Base-by-base conservation (phyloP, 2,113 vertebrate genomes). In the Nipponia nippon region DNA sequence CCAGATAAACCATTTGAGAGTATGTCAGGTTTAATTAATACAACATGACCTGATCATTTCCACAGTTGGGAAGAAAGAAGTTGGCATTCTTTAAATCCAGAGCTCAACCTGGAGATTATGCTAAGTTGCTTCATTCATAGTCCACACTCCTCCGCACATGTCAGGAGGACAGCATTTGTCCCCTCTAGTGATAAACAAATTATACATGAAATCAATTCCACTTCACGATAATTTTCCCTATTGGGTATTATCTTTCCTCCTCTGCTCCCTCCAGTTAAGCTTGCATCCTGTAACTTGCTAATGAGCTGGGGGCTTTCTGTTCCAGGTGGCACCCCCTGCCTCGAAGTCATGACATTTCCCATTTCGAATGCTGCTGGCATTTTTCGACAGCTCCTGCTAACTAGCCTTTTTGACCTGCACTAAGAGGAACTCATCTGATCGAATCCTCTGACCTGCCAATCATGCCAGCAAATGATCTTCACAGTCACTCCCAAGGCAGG, bases 161-260 rank as follows among this genome's bases (percentile, higher is more conserved):
- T 98, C 98, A 98, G 98, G 90, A 97, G 98, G 98, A 98, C 98
- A 98, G 97, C 98, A 97, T 98, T 98, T 98, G 98, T 98, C 98
- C 98, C 98, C 98, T 98, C 98, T 96, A 98, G 98, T 98, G 98
- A 99, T 98, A 98, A 99, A 99, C 98, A 99, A 98, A 99, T 99
- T 98, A 99, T 98, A 99, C 98, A 98, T 98, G 98, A 99, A 99
- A 99, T 99, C 98, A 98, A 98, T 99, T 98, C 98, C 98, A 98
- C 98, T 98, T 98, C 98, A 98, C 98, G 98, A 98, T 98, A 98
- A 98, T 98, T 98, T 98, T 99, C 98, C 98, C 98, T 98, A 98
- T 98, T 98, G 98, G 98, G 98, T 98, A 97, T 98, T 98, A 98
- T 98, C 98, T 98, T 97, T 97, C 98, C 98, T 98, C 90, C 94